Evolutionary conservation across 2,888 invertebrate genomes (phyloP).

Genomic region (Cephus pulcher): DNA sequence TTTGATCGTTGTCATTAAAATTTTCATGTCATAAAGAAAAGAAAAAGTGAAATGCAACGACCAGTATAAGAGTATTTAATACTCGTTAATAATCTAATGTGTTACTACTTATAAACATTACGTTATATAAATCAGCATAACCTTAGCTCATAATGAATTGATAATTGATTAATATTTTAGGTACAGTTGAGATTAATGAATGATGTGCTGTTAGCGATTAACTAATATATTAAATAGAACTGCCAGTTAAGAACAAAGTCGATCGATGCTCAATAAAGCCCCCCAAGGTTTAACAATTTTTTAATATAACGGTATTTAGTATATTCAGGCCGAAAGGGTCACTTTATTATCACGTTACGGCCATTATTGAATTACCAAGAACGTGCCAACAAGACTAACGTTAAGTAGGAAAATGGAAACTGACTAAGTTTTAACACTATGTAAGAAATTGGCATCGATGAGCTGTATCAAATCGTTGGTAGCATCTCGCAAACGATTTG

Average conservation of each 20-base stretch:
- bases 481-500: slow-evolving; percentile 49
- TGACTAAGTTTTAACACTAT: slow-evolving; percentile 51
- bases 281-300: slow-evolving; percentile 14
- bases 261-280: slow-evolving; percentile 58
- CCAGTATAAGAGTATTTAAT: slow-evolving; percentile 24
- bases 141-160: slow-evolving; percentile 31
- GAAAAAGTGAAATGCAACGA: slow-evolving; percentile 30
- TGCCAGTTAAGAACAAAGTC: slow-evolving; percentile 55
- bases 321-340: not conserved
- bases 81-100: slow-evolving; percentile 23
- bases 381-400: not conserved
- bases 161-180: slow-evolving; percentile 28
- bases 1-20: slow-evolving; percentile 27
- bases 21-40: slow-evolving; percentile 12
- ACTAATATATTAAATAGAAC: slow-evolving; percentile 54
- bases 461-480: slow-evolving; percentile 49
- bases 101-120: slow-evolving; percentile 19
- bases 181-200: slow-evolving; percentile 14
- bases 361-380: not conserved
- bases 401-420: not conserved
- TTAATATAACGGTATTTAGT: slow-evolving; percentile 2
- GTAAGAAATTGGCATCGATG: slow-evolving; percentile 55
- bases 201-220: slow-evolving; percentile 43
- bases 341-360: not conserved
- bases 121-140: slow-evolving; percentile 25